These are phyloP conservation scores for Salticus scenicus DNA, from an alignment of 2,888 invertebrate genomes.

Conservation along the genomic window DNA sequence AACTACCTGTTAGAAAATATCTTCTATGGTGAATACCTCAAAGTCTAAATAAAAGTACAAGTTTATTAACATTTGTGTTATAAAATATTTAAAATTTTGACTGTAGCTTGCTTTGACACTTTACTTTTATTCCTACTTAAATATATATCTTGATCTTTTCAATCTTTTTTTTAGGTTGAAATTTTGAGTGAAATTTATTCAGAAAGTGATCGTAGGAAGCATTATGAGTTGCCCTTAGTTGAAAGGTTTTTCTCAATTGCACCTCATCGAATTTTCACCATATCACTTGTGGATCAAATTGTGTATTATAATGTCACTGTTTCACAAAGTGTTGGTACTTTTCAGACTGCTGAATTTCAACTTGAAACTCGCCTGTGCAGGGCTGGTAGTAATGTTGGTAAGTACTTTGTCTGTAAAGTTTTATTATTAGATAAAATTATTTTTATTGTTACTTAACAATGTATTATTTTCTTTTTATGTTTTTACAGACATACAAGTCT, in stretches of 20 bases:
- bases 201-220: slow-evolving; percentile 17
- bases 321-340: slow-evolving; percentile 31
- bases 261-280: slow-evolving; percentile 53
- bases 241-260: slow-evolving; percentile 32
- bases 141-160: too few relatives aligned
- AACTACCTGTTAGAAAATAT: too few relatives aligned
- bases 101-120: too few relatives aligned
- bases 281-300: slow-evolving; percentile 68
- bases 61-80: too few relatives aligned
- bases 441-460: not conserved
- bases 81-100: too few relatives aligned
- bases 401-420: not conserved
- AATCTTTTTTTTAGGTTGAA: slow-evolving; percentile 45
- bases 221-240: slow-evolving; percentile 37
- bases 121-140: too few relatives aligned
- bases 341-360: slow-evolving; percentile 40
- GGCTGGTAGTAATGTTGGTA: slow-evolving; percentile 65
- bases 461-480: not conserved
- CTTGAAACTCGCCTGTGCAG: slow-evolving; percentile 61
- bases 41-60: too few relatives aligned
- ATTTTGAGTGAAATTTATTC: slow-evolving; percentile 55
- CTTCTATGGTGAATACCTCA: too few relatives aligned
- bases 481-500: not conserved
- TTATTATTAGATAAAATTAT: too few relatives aligned
- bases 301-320: slow-evolving; percentile 69